Percentiles rank a stretch among this genome's conserved stretches.
phyloP scores from a whole-genome alignment of 2,797 vertebrate genomes.

The Micrastur ruficollis region DNA sequence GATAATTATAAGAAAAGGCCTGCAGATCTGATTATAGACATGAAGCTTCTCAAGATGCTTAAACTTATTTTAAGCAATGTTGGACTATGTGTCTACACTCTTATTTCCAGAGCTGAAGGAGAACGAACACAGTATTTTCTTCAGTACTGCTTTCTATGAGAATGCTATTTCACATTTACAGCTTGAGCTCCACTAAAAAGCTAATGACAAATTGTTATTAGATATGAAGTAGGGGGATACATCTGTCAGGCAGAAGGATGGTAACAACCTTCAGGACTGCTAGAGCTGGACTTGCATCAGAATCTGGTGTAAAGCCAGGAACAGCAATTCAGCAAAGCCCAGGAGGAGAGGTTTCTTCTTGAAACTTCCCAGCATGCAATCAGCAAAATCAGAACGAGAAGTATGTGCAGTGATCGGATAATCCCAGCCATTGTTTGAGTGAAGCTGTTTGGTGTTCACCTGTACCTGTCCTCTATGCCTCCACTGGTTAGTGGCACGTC shows the following conservation, averaged over 20 bases:
- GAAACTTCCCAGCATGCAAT: neutral
- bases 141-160: neutral
- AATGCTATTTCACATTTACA: neutral
- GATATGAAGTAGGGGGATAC: neutral
- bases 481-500: neutral
- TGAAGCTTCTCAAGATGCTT: neutral
- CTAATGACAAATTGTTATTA: neutral
- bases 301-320: neutral
- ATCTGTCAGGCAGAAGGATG: neutral
- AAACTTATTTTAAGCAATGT: neutral
- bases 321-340: neutral
- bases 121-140: neutral
- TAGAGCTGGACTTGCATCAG: neutral
- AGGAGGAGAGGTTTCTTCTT: neutral
- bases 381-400: neutral
- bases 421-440: neutral
- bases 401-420: fast-evolving
- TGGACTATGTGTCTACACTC: neutral
- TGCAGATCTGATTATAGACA: slow-evolving; percentile 25
- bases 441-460: fast-evolving
- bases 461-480: neutral
- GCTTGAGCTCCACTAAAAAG: neutral
- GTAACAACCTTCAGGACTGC: neutral
- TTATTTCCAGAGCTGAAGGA: neutral
- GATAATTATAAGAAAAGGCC: slow-evolving; percentile 9